Evolutionary conservation across 2,113 vertebrate species (phyloP), one percentile per base, ranked within the genome.

Genomic region (Aphelocoma coerulescens): DNA sequence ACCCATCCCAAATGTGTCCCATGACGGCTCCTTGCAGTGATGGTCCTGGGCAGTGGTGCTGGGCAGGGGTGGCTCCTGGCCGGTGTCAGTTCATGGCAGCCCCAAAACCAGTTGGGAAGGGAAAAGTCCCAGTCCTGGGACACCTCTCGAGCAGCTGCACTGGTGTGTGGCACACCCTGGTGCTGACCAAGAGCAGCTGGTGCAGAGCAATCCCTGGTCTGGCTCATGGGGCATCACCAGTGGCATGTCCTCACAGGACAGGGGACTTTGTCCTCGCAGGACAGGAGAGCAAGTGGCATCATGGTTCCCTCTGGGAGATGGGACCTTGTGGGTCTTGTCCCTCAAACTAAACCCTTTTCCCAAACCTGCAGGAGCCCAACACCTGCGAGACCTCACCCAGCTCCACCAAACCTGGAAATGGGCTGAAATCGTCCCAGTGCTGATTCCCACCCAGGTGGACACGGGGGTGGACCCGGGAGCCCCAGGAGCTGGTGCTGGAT

Each of bases 401-500:
- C 69, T 48, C 52, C 54, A 3, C 21, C 19, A 9, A 7, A 2
- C 12, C 32, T 28, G 62, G 27, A 5, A 33, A 35, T 0, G 26
- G 28, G 28, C 65, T 27, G 51, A 5, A 15, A 23, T 7, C 2
- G 3, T 22, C 52, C 37, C 66, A 0, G 20, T 0, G 6, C 20
- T 3, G 9, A 27, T 30, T 48, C 21, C 51, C 81, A 49, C 13
- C 0, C 7, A 33, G 63, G 14, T 7, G 61, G 68, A 4, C 0
- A 0, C 3, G 3, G 39, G 26, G n/a, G 2, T 33, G 52, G 55
- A 9, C 9, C 7, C 0, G 26, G 35, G 52, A 46, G 37, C 27
- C n/a, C 58, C 41, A 1, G 1, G 51, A 65, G 68, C 21, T 0
- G 30, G 0, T 0, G 9, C 39, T 0, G 6, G 66, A 1, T 2